Evolutionary conservation across 37 sponge, comb jelly and placozoan genomes (phyloP).

Genomic region (Mnemiopsis leidyi): DNA sequence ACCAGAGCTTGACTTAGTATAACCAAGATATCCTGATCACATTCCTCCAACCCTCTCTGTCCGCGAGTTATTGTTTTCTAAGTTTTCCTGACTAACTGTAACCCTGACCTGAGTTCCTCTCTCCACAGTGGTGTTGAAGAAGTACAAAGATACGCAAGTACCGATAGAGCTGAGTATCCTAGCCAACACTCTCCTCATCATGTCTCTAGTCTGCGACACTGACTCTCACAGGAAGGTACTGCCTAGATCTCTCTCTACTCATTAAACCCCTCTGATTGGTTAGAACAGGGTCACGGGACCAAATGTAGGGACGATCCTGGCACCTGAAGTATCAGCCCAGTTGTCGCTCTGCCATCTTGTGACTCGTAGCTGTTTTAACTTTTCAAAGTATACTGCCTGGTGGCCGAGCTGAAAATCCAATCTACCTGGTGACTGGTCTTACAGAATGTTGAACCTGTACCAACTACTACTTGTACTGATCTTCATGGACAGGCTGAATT

Average conservation of each 20-base stretch:
- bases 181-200: slow-evolving; percentile 76
- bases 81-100: slow-evolving; percentile 34
- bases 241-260: not conserved
- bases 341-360: no score
- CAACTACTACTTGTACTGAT: no score
- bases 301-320: slow-evolving; percentile 90
- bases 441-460: no score
- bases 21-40: no score
- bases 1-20: no score
- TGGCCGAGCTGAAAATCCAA: no score
- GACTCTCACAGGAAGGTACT: slow-evolving; percentile 75
- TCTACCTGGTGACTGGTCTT: no score
- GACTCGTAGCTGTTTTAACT: no score
- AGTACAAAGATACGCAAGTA: slow-evolving; percentile 26
- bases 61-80: slow-evolving; percentile 5
- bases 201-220: slow-evolving; percentile 74
- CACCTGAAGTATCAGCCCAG: no score
- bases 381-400: no score
- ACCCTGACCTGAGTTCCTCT: not conserved
- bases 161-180: slow-evolving; percentile 77
- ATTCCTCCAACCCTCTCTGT: no score
- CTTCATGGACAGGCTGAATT: no score
- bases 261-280: not conserved
- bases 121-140: slow-evolving; percentile 60
- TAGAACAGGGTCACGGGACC: slow-evolving; percentile 66